Evolutionary conservation across 2,888 invertebrate genomes (phyloP), one percentile per base, ranked within the genome.

Genomic region (Lochmaea crataegi): DNA sequence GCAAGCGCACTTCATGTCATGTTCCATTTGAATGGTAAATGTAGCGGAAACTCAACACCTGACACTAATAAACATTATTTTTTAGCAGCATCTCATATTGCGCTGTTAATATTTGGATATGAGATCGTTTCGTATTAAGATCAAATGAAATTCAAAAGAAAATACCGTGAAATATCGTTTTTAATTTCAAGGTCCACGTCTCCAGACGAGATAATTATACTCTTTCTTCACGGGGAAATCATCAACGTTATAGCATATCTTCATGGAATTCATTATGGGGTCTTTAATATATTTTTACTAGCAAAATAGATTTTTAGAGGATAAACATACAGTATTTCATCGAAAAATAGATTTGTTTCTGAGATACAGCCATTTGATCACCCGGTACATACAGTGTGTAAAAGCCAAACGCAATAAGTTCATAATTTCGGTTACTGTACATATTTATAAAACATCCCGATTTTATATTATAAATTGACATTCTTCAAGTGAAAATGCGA

Each of bases 1-100:
- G 68, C 68, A 63, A 51, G 22, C 61, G 42, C 32, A 68, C 51
- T 68, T 61, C 68, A 68, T 61, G 68, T 68, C 68, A 68, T 68
- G 68, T 68, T 68, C 11, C 51, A 68, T 68, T 61, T 60, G 26
- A 61, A 61, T 60, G 68, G 61, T 68, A 68, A 61, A 68, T 68
- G 68, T 51, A 51, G 61, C 61, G 68, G 68, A 61, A 42, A 68
- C 51, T 61, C 48, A 68, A 61, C 68, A 68, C 68, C 68, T 68
- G 68, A 61, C 68, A 61, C 51, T 61, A 38, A 68, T 68, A 68
- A 68, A 68, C 68, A 61, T 48, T 66, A 66, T 41, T 38, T 66
- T 66, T 66, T 57, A 16, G 14, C 56, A n/a, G 41, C 51, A 38
- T 18, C 56, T 66, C 16, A 57, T 56, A 57, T 57, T 42, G 42